These are phyloP conservation scores for Tolypeutes matacus DNA, from an alignment of 2,797 vertebrate species.

Conservation along the genomic window DNA sequence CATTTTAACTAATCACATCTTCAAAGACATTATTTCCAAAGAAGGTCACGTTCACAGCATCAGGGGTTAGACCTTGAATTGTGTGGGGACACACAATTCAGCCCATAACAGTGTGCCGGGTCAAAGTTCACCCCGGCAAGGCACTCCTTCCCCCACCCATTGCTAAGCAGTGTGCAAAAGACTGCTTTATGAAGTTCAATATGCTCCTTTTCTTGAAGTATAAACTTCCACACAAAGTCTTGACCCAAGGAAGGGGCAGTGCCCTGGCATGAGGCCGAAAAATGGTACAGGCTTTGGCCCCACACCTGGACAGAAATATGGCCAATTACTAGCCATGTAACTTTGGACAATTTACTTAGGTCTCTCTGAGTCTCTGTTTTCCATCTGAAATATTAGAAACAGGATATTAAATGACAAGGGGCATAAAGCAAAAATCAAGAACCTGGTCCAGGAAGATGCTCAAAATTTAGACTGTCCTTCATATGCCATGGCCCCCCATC, in stretches of 20 bases:
- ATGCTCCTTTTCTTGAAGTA: neutral
- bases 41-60: too few relatives aligned
- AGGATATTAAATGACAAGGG: neutral
- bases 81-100: too few relatives aligned
- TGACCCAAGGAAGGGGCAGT: too few relatives aligned
- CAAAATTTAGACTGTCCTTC: neutral
- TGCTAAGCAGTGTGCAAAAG: neutral
- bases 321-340: neutral
- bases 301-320: neutral
- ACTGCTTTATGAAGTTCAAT: neutral
- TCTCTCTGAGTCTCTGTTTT: neutral
- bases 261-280: neutral
- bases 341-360: neutral
- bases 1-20: too few relatives aligned
- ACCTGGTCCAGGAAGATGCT: neutral
- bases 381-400: neutral
- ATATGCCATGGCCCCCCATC: rapidly evolving
- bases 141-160: neutral
- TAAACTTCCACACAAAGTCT: neutral
- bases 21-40: too few relatives aligned
- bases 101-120: neutral
- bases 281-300: neutral
- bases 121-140: neutral
- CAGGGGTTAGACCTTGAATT: too few relatives aligned
- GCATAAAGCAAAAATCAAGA: neutral